Conservation (phyloP, 1,140 invertebrate species). For the Calycopis cecrops region DNA sequence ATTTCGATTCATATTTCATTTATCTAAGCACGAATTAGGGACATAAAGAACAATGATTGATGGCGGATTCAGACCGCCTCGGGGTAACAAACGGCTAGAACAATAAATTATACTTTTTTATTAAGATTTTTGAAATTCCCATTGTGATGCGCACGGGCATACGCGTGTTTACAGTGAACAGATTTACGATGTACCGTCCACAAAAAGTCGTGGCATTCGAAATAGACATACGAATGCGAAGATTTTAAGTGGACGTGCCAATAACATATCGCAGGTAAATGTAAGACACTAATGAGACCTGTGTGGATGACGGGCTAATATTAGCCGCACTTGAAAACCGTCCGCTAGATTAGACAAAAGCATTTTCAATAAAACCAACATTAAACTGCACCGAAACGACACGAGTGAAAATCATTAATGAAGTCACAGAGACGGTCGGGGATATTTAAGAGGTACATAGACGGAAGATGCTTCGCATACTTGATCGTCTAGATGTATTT, state of each 20-base stretch:
- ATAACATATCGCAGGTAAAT: conserved; percentile 44
- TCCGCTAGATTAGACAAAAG: conserved; percentile 3
- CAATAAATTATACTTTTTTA: conserved; percentile 6
- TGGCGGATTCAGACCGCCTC: conserved; percentile 6
- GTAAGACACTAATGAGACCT: conserved; percentile 51
- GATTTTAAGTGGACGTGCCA: conserved; percentile 35
- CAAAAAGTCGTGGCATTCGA: conserved; percentile 12
- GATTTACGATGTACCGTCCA: not conserved
- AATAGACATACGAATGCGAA: conserved; percentile 23
- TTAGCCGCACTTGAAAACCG: conserved; percentile 32
- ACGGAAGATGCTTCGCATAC: conserved; percentile 30
- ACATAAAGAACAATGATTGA: conserved; percentile 23
- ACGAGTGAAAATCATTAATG: not conserved
- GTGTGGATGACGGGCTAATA: conserved; percentile 37
- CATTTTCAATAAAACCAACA: too few species aligned
- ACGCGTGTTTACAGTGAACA: not conserved
- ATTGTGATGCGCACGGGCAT: not conserved
- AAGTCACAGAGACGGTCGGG: not conserved
- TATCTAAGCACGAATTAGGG: conserved; percentile 19
- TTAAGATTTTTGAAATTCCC: not conserved
- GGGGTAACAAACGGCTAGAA: not conserved
- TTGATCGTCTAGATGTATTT: conserved; percentile 56
- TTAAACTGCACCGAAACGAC: too few species aligned
- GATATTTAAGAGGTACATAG: not conserved
- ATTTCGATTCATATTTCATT: conserved; percentile 16